Base-by-base conservation (phyloP, 2,888 invertebrate species). In the Cantharis rustica region DNA sequence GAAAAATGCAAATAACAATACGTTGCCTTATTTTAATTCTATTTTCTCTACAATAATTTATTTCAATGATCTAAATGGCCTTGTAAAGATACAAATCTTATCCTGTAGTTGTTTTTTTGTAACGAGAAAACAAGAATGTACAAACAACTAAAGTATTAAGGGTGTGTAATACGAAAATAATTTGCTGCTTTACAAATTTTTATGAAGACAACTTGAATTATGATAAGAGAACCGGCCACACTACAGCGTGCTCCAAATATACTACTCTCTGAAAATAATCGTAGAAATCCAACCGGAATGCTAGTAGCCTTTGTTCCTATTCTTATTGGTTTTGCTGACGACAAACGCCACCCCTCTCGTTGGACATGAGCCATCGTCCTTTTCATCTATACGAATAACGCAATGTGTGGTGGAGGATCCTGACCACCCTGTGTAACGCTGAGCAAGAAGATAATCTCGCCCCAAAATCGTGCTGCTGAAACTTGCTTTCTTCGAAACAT, bases 1-100 rank as follows among this genome's bases (percentile, higher is more conserved):
- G n/a, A 47, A 47, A 47, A 47, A 47, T 47, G 47, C 47, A 47
- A 47, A 47, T 47, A 47, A 47, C 47, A 47, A 47, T 47, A n/a
- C 47, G 47, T 47, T 47, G n/a, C 47, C 47, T 47, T 47, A 47
- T 47, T 47, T 47, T 47, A 47, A 66, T 66, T 66, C 17, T 23
- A 66, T 66, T 66, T 66, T 66, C 64, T 66, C 20, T 66, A 66
- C 64, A 66, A 66, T 17, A 66, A 66, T 66, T 66, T 66, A 66
- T 66, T 66, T 66, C 17, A 66, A 66, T 23, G 23, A 66, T 20
- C 64, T 66, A 66, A 66, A 66, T 66, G 64, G 17, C 64, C 64
- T 66, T 66, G 20, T n/a, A 16, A 20, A 66, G 64, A 66, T 66
- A 66, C 64, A n/a, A 20, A 66, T 66, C 20, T 66, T 20, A 66